Base-by-base conservation (phyloP, 2,113 vertebrate genomes). In the Cinclus mexicanus region DNA sequence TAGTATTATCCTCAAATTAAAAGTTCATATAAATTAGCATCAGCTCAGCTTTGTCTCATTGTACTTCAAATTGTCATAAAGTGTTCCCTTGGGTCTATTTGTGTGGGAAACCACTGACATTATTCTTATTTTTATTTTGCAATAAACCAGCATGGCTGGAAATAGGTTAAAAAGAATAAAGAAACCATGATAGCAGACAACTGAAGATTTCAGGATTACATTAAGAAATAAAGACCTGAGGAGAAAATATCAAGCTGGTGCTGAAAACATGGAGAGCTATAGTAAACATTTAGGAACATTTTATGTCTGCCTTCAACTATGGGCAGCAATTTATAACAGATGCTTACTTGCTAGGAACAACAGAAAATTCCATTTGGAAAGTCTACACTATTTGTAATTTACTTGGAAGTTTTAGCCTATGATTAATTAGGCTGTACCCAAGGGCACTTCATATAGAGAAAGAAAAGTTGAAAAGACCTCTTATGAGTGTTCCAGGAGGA, bases 1-100 rank as follows among this genome's bases (percentile, higher is more conserved):
- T 91, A 90, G 91, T 56, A 88, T 95, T 97, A 97, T 96, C 95
- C 89, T 96, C 89, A 97, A 97, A 98, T 98, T 97, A 97, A 96
- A 97, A 98, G 94, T 95, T 97, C 87, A 94, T 94, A 87, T 93
- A 98, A 96, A 89, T 95, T 95, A 92, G 28, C 80, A 94, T 94
- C 80, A 83, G 61, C 74, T 95, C 78, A 81, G 39, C 72, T 96
- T 87, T 81, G 97, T 91, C 90, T 93, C 87, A 83, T 72, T 35
- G 87, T 87, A 84, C 74, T 68, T 96, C 91, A 89, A 70, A 96
- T 89, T 97, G 91, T 95, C 94, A 85, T 95, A 28, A 97, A 98
- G 63, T 77, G 90, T 78, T 89, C 97, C 84, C 91, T 79, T 67
- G 97, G 92, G 97, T 69, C 93, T 88, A 94, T 96, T 98, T 94